Evolutionary conservation across 53 echinoderm and acorn worm genomes (phyloP).

Genomic region (Crossaster papposus): DNA sequence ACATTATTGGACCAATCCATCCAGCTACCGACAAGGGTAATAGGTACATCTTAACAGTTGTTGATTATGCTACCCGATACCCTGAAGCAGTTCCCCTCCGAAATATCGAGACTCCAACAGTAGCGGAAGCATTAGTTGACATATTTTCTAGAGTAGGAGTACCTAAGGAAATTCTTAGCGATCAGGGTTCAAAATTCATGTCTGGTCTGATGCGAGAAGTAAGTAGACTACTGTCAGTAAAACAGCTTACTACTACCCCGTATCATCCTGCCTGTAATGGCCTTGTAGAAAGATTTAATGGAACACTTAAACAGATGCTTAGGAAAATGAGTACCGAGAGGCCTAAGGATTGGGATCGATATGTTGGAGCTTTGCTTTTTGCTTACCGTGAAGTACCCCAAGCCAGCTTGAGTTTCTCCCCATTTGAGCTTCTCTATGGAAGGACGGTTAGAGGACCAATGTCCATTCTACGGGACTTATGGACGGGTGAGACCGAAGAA

Average conservation of each 20-base stretch:
- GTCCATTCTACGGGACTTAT: conserved; percentile 55
- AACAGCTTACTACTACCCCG: no score
- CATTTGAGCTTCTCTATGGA: conserved; percentile 62
- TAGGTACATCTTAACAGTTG: no score
- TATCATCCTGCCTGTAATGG: no score
- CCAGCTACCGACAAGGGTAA: no score
- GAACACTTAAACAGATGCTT: conserved; percentile 54
- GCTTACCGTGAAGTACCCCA: conserved; percentile 61
- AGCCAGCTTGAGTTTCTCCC: conserved; percentile 60
- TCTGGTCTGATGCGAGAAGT: conserved; percentile 62
- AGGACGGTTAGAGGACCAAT: conserved; percentile 63
- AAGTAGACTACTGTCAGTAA: conserved; percentile 48
- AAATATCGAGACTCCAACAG: conserved; percentile 44
- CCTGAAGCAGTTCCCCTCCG: no score
- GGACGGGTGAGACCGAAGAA: conserved; percentile 27
- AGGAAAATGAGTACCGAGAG: conserved; percentile 60
- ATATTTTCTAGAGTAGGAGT: conserved; percentile 54
- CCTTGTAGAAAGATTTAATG: conserved; percentile 68
- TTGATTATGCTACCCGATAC: no score
- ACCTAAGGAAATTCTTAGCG: conserved; percentile 63
- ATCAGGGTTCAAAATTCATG: conserved; percentile 59
- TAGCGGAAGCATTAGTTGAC: conserved; percentile 57
- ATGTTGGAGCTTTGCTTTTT: conserved; percentile 51
- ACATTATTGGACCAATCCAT: no score
- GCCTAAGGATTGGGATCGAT: conserved; percentile 61